These are phyloP conservation scores for Oreochromis mossambicus DNA, from an alignment of 2,797 vertebrate genomes.

Conservation along the genomic window DNA sequence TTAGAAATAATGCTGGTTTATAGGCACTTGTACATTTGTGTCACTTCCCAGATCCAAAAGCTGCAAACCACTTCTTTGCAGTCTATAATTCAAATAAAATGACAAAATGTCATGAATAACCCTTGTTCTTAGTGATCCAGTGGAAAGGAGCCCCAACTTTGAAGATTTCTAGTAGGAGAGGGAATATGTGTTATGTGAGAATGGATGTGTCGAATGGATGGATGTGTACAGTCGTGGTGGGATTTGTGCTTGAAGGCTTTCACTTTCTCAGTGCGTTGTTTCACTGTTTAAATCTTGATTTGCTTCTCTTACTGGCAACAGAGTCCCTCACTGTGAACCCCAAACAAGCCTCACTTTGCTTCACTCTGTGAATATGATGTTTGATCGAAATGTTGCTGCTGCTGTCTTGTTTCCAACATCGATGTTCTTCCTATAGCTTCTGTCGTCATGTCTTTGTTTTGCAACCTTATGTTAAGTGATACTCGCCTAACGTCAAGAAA, in stretches of 20 bases:
- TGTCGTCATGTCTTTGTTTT: not conserved
- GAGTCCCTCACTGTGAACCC: conserved; percentile 7
- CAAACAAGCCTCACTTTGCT: conserved; percentile 5
- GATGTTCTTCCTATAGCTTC: not conserved
- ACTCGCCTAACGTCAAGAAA: not conserved
- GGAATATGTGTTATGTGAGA: not conserved
- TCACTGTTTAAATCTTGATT: conserved; percentile 1
- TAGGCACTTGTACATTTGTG: not conserved
- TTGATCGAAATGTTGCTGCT: not conserved
- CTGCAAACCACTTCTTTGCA: not conserved
- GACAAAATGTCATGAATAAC: not conserved
- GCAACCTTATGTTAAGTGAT: not conserved
- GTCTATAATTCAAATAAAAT: not conserved
- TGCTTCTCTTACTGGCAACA: conserved; percentile 26
- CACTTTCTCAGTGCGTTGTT: not conserved
- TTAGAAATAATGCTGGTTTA: not conserved
- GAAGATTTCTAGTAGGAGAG: not conserved
- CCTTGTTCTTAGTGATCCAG: not conserved
- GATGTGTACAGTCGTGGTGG: not conserved
- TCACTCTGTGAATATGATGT: conserved; percentile 1
- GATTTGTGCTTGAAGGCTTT: conserved; percentile 12
- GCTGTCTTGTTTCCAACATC: not conserved
- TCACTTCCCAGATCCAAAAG: not conserved
- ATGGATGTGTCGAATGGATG: not conserved
- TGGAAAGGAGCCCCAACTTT: not conserved